phyloP scores from a whole-genome alignment of 2,888 invertebrate species.

The Bibio marci region DNA sequence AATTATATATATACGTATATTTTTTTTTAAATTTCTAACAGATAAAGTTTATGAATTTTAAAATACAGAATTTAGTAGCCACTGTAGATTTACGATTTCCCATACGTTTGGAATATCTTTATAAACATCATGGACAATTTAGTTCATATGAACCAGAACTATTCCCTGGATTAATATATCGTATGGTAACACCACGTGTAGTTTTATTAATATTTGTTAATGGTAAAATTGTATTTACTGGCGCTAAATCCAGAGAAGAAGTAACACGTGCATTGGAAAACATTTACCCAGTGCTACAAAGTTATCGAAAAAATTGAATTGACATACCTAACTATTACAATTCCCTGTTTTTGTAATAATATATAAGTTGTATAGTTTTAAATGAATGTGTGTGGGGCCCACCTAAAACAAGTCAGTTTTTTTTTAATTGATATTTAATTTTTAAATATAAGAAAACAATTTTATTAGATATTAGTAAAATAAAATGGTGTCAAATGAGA shows the following conservation, averaged over 20 bases:
- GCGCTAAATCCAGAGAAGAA: conserved; percentile 80
- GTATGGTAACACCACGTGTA: conserved; percentile 95
- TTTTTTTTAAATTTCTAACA: conserved; percentile 27
- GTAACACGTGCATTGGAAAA: conserved; percentile 92
- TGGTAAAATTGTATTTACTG: conserved; percentile 96
- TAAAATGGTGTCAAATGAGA: too few relatives aligned
- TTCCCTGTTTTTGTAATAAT: too few relatives aligned
- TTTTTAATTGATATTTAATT: too few relatives aligned
- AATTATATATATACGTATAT: too few relatives aligned
- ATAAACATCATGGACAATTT: conserved; percentile 57
- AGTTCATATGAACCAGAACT: conserved; percentile 93
- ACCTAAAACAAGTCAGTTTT: too few relatives aligned
- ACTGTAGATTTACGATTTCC: conserved; percentile 66
- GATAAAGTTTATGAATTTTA: conserved; percentile 68
- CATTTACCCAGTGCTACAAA: conserved; percentile 90
- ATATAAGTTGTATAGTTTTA: too few relatives aligned
- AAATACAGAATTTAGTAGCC: conserved; percentile 66
- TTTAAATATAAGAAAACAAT: too few relatives aligned
- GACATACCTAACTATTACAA: too few relatives aligned
- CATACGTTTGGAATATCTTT: conserved; percentile 54
- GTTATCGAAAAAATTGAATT: conserved; percentile 70
- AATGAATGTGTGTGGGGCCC: too few relatives aligned
- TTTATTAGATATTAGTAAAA: too few relatives aligned
- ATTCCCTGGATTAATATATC: conserved; percentile 94
- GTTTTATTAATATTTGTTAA: conserved; percentile 97